Evolutionary conservation across 2,113 vertebrate species (phyloP).

Genomic region (Ammodytes dubius): DNA sequence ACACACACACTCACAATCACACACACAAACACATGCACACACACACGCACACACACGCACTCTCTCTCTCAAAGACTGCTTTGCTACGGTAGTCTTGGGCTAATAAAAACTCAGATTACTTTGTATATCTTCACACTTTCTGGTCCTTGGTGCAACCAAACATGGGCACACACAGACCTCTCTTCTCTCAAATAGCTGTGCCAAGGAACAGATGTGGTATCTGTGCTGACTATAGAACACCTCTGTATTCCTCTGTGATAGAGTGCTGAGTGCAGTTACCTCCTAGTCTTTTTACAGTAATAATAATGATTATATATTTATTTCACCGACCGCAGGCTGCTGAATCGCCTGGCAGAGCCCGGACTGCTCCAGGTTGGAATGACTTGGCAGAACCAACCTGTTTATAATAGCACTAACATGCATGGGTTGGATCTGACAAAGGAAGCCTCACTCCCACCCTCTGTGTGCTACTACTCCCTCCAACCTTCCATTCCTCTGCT

Average conservation of each 20-base stretch:
- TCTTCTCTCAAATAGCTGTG: constrained; percentile 3
- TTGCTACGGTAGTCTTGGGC: background rate
- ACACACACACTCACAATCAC: constrained; percentile 22
- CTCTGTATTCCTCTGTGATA: background rate
- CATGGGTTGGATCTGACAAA: constrained; percentile 62
- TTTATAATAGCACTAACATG: constrained; percentile 65
- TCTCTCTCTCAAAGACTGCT: constrained; percentile 1
- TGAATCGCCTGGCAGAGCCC: constrained; percentile 33
- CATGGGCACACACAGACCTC: background rate
- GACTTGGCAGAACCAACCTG: constrained; percentile 49
- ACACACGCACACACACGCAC: constrained; percentile 24
- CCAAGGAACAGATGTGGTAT: constrained; percentile 29
- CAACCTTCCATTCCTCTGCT: constrained; percentile 40
- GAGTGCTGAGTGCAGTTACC: background rate
- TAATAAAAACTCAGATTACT: constrained; percentile 17
- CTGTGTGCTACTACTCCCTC: constrained; percentile 19
- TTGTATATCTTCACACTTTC: constrained; percentile 2
- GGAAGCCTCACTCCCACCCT: constrained; percentile 38
- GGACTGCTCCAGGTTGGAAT: constrained; percentile 37
- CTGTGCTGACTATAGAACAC: background rate
- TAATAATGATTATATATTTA: constrained; percentile 26
- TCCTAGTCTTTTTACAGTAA: constrained; percentile 35
- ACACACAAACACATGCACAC: constrained; percentile 6
- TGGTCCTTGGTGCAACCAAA: constrained; percentile 7
- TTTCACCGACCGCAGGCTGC: constrained; percentile 22